Conservation (phyloP, 2,797 vertebrate genomes). For the Perodicticus potto region DNA sequence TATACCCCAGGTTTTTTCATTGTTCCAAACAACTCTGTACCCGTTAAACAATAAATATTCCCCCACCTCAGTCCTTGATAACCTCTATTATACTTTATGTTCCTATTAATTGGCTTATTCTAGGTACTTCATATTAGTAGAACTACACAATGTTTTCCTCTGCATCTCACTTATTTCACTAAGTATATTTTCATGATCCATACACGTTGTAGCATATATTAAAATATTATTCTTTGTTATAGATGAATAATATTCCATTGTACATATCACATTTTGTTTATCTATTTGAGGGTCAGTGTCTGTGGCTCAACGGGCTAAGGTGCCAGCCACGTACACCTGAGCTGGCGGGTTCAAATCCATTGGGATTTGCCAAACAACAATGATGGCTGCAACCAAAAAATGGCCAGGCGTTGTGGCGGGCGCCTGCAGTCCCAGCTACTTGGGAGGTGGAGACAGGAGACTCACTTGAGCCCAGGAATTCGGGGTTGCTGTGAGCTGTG, state of each 20-base stretch:
- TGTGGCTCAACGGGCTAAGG: too few species aligned
- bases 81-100: not conserved
- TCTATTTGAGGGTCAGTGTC: too few species aligned
- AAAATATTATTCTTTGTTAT: not conserved
- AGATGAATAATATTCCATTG: not conserved
- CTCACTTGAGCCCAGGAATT: too few species aligned
- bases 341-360: too few species aligned
- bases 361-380: too few species aligned
- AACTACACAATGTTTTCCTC: not conserved
- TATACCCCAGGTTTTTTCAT: not conserved
- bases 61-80: not conserved
- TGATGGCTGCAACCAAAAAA: too few species aligned
- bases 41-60: not conserved
- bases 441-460: too few species aligned
- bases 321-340: too few species aligned
- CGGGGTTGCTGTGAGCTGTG: too few species aligned
- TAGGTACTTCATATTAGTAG: not conserved
- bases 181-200: not conserved
- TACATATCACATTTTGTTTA: not conserved
- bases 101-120: not conserved
- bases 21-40: not conserved
- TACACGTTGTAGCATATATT: not conserved
- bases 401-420: too few species aligned
- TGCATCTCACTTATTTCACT: not conserved
- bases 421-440: too few species aligned